Evolutionary conservation across 2,888 invertebrate species (phyloP), one percentile per base, ranked within the genome.

Genomic region (Mesochorus sp.): DNA sequence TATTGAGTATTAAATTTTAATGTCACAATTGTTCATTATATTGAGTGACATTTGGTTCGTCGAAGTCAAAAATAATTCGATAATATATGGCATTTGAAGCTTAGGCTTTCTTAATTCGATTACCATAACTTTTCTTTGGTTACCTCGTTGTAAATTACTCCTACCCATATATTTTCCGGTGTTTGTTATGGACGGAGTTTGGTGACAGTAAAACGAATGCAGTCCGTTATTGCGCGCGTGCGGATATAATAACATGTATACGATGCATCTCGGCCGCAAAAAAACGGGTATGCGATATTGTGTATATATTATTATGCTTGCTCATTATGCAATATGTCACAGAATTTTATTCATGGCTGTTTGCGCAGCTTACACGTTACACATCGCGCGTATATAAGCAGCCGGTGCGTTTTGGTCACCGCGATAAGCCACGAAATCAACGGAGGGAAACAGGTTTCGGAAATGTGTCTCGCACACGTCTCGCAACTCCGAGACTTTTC

Each of bases 371-470:
- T 42, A 68, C 61, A 55, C 10, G 12, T 55, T 62, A 55, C 42
- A 51, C n/a, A n/a, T n/a, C n/a, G n/a, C n/a, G n/a, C n/a, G n/a
- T n/a, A 28, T 42, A 21, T 26, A 61, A 42, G 47, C 59, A 66
- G 72, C 64, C 76, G 67, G 76, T 77, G 72, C 59, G 31, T 37
- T 19, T 17, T 44, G 12, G 49, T 42, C 14, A 21, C 55, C 21
- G 42, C 62, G 72, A 77, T 77, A 77, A 77, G 77, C 77, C 67
- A 72, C 77, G 31, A 62, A 66, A 47, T 53, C 55, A 39, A 76
- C 39, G 17, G 47, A 19, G 70, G 49, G 8, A 68, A 77, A 77
- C 77, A 72, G 77, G 77, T 73, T 77, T 77, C 55, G 55, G 31
- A 57, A 68, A 68, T 57, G 44, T 67, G 53, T 67, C 53, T 47